Percentiles rank a stretch among this genome's conserved stretches.
These are phyloP conservation scores for Cephalotes varians DNA, from an alignment of 2,888 invertebrate genomes.

Conservation along the genomic window DNA sequence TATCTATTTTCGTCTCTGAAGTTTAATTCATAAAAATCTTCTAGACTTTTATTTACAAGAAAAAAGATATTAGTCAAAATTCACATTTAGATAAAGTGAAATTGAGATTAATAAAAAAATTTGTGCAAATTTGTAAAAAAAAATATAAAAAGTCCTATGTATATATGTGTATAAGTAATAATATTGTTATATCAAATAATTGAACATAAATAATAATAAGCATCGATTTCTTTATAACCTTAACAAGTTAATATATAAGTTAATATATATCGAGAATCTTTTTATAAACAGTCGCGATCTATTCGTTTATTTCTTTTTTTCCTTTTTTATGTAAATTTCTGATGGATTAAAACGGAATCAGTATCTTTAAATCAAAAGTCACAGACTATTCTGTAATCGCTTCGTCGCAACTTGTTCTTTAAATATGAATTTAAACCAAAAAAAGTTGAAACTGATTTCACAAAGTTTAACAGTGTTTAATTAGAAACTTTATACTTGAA, in stretches of 20 bases:
- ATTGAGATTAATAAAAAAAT: not conserved
- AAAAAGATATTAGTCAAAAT: not conserved
- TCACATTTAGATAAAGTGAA: not conserved
- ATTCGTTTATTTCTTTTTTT: not conserved
- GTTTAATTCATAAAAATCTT: constrained; percentile 3
- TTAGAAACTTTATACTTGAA: constrained; percentile 44
- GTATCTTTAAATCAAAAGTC: constrained; percentile 17
- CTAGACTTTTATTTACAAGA: not conserved
- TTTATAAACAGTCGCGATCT: not conserved
- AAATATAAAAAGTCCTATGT: not conserved
- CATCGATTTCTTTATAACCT: not conserved
- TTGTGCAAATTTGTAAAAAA: not conserved
- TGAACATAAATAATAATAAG: not conserved
- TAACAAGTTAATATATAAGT: not conserved
- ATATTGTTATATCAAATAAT: not conserved
- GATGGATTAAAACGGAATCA: constrained; percentile 21
- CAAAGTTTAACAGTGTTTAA: constrained; percentile 43
- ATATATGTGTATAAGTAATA: not conserved
- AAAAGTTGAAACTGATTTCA: constrained; percentile 46
- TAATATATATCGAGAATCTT: not conserved
- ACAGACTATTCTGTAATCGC: constrained; percentile 16
- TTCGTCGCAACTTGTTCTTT: constrained; percentile 14
- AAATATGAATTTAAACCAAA: constrained; percentile 41
- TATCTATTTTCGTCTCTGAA: not conserved
- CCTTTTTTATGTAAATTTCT: not conserved